Conservation (phyloP, 1,140 invertebrate species). For the Caenorhabditis brenneri region DNA sequence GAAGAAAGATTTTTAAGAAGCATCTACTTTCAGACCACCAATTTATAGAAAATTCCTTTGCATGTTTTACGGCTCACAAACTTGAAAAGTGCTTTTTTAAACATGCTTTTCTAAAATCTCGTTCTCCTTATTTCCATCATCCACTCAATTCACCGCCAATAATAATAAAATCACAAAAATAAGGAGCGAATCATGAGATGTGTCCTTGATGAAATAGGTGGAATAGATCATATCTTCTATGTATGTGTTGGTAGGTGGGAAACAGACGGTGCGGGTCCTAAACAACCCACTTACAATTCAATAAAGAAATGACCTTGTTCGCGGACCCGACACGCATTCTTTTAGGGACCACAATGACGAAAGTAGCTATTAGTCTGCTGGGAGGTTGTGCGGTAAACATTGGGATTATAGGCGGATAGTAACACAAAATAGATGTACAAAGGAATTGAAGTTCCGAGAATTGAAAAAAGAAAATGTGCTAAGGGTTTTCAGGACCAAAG, state of each 20-base stretch:
- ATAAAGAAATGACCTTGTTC: background rate
- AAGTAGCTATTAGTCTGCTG: background rate
- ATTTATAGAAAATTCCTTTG: too few species aligned
- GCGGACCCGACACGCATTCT: background rate
- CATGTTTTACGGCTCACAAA: too few species aligned
- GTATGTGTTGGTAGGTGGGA: background rate
- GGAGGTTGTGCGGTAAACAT: background rate
- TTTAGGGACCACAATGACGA: background rate
- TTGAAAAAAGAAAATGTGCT: too few species aligned
- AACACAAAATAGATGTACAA: background rate
- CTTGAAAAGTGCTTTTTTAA: too few species aligned
- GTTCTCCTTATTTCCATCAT: too few species aligned
- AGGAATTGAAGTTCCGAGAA: background rate
- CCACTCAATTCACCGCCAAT: too few species aligned
- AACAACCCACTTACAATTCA: constrained; percentile 19
- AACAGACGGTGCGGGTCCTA: background rate
- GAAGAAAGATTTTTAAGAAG: too few species aligned
- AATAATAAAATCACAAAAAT: too few species aligned
- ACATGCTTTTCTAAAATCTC: too few species aligned
- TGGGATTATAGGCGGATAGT: background rate
- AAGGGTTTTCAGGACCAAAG: too few species aligned
- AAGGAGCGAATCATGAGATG: too few species aligned
- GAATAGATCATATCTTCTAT: background rate
- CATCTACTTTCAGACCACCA: too few species aligned
- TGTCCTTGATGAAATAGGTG: background rate